Conservation (phyloP, 2,888 invertebrate species). For the Nysson spinosus region DNA sequence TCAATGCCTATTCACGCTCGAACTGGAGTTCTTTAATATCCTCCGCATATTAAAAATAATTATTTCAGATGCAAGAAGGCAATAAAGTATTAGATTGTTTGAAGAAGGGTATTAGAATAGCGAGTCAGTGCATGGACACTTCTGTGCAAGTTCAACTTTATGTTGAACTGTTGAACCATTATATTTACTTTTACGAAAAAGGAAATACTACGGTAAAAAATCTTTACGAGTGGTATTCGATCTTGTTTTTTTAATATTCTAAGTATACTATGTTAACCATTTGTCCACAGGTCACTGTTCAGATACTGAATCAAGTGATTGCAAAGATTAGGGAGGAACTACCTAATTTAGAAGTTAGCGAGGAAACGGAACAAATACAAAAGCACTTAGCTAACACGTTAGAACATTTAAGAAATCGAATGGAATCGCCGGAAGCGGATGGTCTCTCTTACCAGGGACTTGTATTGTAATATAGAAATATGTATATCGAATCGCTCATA, state of each 20-base stretch:
- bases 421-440: conserved; percentile 84
- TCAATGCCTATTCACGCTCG: neutral
- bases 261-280: neutral
- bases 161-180: conserved; percentile 95
- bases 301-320: conserved; percentile 86
- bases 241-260: neutral
- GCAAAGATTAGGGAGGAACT: conserved; percentile 95
- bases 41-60: neutral
- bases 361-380: conserved; percentile 97
- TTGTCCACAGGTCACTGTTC: conserved; percentile 81
- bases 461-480: conserved; percentile 77
- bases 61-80: conserved; percentile 88
- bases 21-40: neutral
- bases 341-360: conserved; percentile 94
- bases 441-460: conserved; percentile 83
- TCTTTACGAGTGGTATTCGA: neutral
- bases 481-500: conserved; percentile 21
- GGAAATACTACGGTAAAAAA: conserved; percentile 83
- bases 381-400: conserved; percentile 96
- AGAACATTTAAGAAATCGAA: conserved; percentile 86
- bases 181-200: conserved; percentile 94
- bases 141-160: conserved; percentile 97
- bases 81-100: conserved; percentile 95
- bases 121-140: conserved; percentile 98
- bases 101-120: conserved; percentile 96